These are phyloP conservation scores for Phalacrocorax aristotelis DNA, from an alignment of 2,113 vertebrate species.

Conservation along the genomic window DNA sequence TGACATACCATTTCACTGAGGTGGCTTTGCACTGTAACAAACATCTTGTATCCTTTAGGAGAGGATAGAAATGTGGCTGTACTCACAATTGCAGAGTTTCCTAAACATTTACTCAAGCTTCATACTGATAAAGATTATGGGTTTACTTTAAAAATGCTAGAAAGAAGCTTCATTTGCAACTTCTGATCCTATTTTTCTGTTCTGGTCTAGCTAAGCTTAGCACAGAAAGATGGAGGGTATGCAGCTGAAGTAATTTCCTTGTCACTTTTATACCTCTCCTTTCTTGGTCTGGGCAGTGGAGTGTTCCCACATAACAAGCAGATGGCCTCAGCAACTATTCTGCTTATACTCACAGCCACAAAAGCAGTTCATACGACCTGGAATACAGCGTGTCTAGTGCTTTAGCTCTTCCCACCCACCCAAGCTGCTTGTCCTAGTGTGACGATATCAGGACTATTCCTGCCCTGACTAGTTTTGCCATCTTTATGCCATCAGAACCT, in stretches of 20 bases:
- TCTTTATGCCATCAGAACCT: background rate
- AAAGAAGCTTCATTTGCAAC: background rate
- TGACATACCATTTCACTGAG: background rate
- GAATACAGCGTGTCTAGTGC: background rate
- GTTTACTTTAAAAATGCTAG: background rate
- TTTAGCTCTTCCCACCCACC: background rate
- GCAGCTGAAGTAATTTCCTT: background rate
- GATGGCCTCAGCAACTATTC: background rate
- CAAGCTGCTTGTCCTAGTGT: background rate
- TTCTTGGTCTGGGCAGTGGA: background rate
- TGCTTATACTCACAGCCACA: background rate
- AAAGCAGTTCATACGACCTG: background rate
- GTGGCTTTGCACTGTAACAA: background rate
- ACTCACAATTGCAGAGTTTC: background rate
- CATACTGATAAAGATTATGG: background rate
- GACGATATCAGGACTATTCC: background rate
- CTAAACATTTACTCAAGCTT: background rate
- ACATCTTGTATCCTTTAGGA: background rate
- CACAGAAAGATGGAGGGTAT: background rate
- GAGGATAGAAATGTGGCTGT: background rate
- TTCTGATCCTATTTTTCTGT: background rate
- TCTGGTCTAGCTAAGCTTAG: background rate
- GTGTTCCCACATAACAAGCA: background rate
- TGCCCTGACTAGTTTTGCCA: background rate
- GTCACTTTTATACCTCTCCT: background rate